Conservation (phyloP, 2,888 invertebrate species). For the Cactoblastis cactorum region DNA sequence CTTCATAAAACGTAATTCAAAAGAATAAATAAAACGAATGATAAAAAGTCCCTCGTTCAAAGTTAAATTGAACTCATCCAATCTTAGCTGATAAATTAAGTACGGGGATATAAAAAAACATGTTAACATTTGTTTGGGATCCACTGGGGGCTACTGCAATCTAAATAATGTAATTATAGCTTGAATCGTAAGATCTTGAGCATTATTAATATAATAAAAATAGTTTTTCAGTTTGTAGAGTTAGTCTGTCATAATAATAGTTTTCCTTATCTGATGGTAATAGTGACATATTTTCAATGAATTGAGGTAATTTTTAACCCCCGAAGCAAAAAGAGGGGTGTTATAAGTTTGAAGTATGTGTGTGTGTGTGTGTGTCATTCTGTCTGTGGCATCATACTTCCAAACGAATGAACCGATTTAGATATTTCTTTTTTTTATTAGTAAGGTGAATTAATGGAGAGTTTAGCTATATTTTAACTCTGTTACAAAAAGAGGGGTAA, state of each 20-base stretch:
- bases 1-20: background rate
- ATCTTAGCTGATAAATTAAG: background rate
- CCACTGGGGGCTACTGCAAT: background rate
- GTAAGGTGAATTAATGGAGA: too few species aligned
- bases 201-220: background rate
- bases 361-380: too few species aligned
- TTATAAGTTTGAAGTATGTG: background rate
- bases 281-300: background rate
- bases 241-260: background rate
- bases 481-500: too few species aligned
- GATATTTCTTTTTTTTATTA: too few species aligned
- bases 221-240: background rate
- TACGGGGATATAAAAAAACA: background rate
- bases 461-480: too few species aligned
- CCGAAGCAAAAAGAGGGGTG: too few species aligned
- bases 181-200: background rate
- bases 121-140: background rate
- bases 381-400: too few species aligned
- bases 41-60: background rate
- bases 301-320: background rate
- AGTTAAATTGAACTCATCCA: conserved; percentile 1
- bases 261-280: background rate
- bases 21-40: background rate
- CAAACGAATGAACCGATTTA: too few species aligned
- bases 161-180: conserved; percentile 1